Conservation (phyloP, 1,140 invertebrate species). For the Ephestia elutella region DNA sequence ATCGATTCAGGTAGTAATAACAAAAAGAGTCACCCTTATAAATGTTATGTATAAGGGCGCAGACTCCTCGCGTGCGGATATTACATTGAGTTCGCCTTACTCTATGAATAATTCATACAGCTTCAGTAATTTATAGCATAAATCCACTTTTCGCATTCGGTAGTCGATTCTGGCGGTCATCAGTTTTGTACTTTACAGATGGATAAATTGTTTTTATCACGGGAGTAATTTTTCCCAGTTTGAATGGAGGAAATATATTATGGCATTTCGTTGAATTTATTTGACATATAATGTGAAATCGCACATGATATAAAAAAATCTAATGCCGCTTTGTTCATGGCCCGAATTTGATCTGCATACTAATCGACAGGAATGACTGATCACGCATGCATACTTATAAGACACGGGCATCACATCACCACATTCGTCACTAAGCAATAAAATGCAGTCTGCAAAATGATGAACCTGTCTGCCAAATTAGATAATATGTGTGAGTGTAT, state of each 20-base stretch:
- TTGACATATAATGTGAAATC: too few relatives aligned
- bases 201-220: too few relatives aligned
- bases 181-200: background rate
- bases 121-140: slow-evolving; percentile 25
- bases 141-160: slow-evolving; percentile 18
- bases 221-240: too few relatives aligned
- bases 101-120: slow-evolving; percentile 26
- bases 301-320: background rate
- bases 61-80: slow-evolving; percentile 10
- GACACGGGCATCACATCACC: too few relatives aligned
- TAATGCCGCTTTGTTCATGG: slow-evolving; percentile 29
- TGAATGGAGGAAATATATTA: too few relatives aligned
- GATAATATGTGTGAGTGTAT: too few relatives aligned
- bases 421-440: too few relatives aligned
- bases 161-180: slow-evolving; percentile 5
- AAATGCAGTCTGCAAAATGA: too few relatives aligned
- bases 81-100: slow-evolving; percentile 17
- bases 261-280: too few relatives aligned
- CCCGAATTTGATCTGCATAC: slow-evolving; percentile 48
- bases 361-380: background rate
- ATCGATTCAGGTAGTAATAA: background rate
- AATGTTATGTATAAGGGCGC: background rate
- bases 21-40: background rate
- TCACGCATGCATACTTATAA: too few relatives aligned
- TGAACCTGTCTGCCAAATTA: too few relatives aligned